Percentiles rank a stretch among this genome's conserved stretches.
Evolutionary conservation across 2,888 invertebrate species (phyloP).

Genomic region (Steinernema scapterisci): DNA sequence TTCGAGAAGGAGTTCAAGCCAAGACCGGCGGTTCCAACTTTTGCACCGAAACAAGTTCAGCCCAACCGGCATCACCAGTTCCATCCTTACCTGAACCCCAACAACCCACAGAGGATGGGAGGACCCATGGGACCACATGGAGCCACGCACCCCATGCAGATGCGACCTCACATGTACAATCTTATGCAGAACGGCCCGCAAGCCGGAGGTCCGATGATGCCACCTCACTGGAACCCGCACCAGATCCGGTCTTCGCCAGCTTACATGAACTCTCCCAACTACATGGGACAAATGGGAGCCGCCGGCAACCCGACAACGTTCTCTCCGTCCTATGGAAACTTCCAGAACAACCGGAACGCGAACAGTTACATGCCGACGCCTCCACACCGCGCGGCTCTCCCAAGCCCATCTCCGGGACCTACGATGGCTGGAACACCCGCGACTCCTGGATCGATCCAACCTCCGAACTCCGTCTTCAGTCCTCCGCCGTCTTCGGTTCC

Average conservation of each 20-base stretch:
- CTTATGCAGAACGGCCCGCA: slow-evolving; percentile 42
- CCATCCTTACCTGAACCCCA: slow-evolving; percentile 13
- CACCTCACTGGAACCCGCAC: slow-evolving; percentile 21
- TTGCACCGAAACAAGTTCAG: not conserved
- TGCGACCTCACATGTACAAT: slow-evolving; percentile 33
- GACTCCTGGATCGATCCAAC: slow-evolving; percentile 3
- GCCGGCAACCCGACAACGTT: not conserved
- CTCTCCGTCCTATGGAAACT: slow-evolving; percentile 19
- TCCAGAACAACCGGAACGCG: not conserved
- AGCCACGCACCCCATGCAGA: slow-evolving; percentile 19
- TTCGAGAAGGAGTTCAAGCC: slow-evolving; percentile 17
- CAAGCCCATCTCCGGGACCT: slow-evolving; percentile 17
- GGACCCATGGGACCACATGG: slow-evolving; percentile 20
- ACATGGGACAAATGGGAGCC: slow-evolving; percentile 10
- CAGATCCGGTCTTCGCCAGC: not conserved
- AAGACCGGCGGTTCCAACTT: not conserved
- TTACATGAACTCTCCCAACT: not conserved
- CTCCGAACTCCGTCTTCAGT: slow-evolving; percentile 4
- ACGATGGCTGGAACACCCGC: not conserved
- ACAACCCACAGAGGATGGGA: not conserved
- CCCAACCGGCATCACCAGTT: slow-evolving; percentile 7
- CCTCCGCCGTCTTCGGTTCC: slow-evolving; percentile 15
- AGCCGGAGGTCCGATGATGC: slow-evolving; percentile 41
- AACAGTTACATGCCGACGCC: slow-evolving; percentile 13
- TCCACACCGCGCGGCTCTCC: slow-evolving; percentile 12